A percentile compares a stretch with the other conserved stretches of the same genome.
Conservation (phyloP, 2,113 vertebrate species). For the Eulemur rufifrons region DNA sequence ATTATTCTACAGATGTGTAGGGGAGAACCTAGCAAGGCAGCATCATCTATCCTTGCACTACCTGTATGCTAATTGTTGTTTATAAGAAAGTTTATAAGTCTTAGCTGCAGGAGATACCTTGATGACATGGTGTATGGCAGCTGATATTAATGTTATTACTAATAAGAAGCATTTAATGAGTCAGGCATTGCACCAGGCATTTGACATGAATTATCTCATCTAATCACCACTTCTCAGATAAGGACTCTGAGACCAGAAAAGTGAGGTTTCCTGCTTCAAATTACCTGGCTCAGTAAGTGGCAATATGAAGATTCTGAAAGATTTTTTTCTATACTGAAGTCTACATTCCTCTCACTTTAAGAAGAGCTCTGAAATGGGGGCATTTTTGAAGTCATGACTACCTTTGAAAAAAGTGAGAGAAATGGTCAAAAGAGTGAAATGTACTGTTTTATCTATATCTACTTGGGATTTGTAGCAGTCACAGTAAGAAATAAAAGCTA, state of each 20-base stretch:
- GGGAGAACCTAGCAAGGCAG: background rate
- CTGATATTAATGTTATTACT: background rate
- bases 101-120: background rate
- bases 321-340: background rate
- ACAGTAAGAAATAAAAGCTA: background rate
- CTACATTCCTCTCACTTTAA: background rate
- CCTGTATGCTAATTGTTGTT: background rate
- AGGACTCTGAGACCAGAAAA: background rate
- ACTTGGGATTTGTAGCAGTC: background rate
- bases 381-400: background rate
- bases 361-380: background rate
- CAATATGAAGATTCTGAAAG: background rate
- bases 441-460: background rate
- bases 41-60: accelerated
- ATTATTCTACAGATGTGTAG: background rate
- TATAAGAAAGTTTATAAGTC: background rate
- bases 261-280: background rate
- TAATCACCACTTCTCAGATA: background rate
- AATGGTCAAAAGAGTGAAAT: background rate
- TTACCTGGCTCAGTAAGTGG: background rate
- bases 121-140: background rate
- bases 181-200: background rate
- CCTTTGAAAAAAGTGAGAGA: background rate
- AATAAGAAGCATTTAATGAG: background rate
- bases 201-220: background rate